These are phyloP conservation scores for Sminthurinus signatus DNA, from an alignment of 1,140 invertebrate species.

Conservation along the genomic window DNA sequence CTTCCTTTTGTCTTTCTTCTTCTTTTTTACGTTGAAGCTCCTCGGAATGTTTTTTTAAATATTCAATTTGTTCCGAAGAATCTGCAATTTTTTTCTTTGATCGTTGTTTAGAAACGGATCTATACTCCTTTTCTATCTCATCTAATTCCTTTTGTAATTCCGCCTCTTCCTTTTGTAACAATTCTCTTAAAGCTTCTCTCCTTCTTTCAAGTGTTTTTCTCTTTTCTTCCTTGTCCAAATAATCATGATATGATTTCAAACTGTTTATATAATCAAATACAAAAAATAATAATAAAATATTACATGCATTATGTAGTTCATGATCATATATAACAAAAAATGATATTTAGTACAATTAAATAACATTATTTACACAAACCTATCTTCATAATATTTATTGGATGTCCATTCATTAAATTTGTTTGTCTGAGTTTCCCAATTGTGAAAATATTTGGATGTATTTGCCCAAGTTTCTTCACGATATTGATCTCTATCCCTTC, in stretches of 20 bases:
- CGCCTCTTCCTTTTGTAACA: background rate
- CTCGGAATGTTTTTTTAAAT: background rate
- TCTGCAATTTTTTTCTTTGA: background rate
- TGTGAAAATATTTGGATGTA: conserved; percentile 3
- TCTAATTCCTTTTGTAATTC: background rate
- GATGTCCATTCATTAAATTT: conserved; percentile 13
- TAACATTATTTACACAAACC: too few relatives aligned
- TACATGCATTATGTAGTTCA: too few relatives aligned
- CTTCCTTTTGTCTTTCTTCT: conserved; percentile 9
- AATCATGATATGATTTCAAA: background rate
- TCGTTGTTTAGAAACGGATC: background rate
- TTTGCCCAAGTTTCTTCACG: conserved; percentile 7
- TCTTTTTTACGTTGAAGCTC: background rate
- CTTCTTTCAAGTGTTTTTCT: background rate
- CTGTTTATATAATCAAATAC: background rate
- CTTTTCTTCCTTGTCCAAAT: background rate
- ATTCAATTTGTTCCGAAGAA: background rate
- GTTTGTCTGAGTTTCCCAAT: background rate
- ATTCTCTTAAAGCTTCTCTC: background rate
- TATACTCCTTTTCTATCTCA: conserved; percentile 6
- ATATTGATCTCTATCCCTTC: background rate
- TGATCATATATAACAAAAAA: too few relatives aligned
- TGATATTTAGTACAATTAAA: too few relatives aligned
- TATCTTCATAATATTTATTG: conserved; percentile 2
- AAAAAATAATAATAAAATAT: background rate